Percentiles rank a stretch among this genome's conserved stretches.
These are phyloP conservation scores for Apamea sordens DNA, from an alignment of 2,888 invertebrate genomes.

Conservation along the genomic window DNA sequence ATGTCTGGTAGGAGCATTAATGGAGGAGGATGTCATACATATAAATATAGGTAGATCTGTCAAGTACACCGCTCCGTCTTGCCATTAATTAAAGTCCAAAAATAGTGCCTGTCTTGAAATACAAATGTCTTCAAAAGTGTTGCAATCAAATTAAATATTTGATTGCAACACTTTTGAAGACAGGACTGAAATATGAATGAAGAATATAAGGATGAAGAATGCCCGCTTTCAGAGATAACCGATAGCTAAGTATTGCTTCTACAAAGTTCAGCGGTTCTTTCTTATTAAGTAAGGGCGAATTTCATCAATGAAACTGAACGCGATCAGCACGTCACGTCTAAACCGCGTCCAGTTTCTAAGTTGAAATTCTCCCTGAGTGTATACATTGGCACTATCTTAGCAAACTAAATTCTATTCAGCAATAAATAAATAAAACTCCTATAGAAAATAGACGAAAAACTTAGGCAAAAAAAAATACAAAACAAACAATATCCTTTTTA, in stretches of 20 bases:
- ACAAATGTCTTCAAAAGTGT: no score
- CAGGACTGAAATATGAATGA: no score
- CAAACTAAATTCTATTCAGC: not conserved
- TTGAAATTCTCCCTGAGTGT: no score
- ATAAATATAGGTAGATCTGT: constrained; percentile 49
- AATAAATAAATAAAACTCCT: not conserved
- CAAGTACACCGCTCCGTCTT: constrained; percentile 27
- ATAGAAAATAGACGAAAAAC: not conserved
- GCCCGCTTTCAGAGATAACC: not conserved
- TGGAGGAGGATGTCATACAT: constrained; percentile 41
- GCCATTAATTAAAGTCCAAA: constrained; percentile 46
- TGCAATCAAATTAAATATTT: no score
- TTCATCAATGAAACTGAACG: not conserved
- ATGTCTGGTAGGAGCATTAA: constrained; percentile 39
- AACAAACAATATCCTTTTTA: not conserved
- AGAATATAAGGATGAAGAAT: no score
- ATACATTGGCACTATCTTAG: not conserved
- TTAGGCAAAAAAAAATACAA: not conserved
- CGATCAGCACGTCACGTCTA: no score
- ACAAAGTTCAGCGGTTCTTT: no score
- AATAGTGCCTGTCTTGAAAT: constrained; percentile 44
- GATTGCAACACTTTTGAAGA: constrained; percentile 5
- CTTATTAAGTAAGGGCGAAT: not conserved
- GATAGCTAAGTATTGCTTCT: not conserved
- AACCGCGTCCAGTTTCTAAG: no score